Evolutionary conservation across 2,797 vertebrate species (phyloP), one percentile per base, ranked within the genome.

Genomic region (Sarcoramphus papa): DNA sequence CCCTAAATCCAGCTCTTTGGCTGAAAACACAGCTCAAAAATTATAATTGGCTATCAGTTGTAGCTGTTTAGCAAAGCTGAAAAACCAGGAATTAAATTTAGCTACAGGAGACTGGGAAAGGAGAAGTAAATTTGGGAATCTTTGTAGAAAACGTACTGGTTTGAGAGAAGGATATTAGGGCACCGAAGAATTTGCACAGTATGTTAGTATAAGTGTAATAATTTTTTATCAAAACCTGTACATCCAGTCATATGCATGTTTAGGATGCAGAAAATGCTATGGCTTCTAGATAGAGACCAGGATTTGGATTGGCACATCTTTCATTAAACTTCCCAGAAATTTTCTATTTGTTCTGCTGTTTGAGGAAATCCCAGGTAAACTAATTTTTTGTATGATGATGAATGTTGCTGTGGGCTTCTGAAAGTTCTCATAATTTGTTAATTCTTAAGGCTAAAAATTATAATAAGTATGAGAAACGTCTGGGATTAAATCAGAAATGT

Each of bases 1-100:
- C 72, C 72, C 76, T 91, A 96, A 95, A 88, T 81, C 57, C 72
- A 93, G 33, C 45, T 90, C 65, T 96, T 92, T 69, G 76, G 41
- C 91, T 88, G 69, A 93, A 93, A 95, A 89, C 50, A 75, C 15
- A 59, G 48, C 45, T 93, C 60, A 77, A 63, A 91, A 93, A 65
- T 70, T 25, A 35, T 57, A 92, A 72, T 41, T 88, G 27, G 23
- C 74, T 59, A 33, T 85, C 56, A 80, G 41, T 80, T 92, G 88
- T 93, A 47, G 77, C 83, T 94, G 56, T 82, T 92, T 25, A 95
- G 62, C 70, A 89, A 91, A 96, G 53, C 19, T 83, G 65, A 68
- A 90, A 84, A 82, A 43, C 0, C 16, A 82, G 45, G 33, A 57
- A 47, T 77, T 77, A 72, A 75, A 78, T 94, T 77, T 78, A 91